Evolutionary conservation across 1,140 invertebrate genomes (phyloP).

Genomic region (Megathymus violae): DNA sequence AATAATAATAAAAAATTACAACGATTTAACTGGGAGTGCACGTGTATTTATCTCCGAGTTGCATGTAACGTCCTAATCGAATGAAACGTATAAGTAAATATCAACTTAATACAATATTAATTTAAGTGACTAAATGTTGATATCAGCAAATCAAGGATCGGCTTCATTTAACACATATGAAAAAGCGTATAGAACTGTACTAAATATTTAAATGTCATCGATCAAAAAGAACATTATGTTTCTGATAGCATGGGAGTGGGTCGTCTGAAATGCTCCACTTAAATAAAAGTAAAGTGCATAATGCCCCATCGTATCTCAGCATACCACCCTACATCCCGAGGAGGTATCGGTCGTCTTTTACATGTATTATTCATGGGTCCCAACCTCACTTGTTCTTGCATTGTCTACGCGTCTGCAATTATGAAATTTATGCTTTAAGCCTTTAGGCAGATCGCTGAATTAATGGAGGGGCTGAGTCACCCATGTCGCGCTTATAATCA

Average conservation of each 20-base stretch:
- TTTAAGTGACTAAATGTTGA: too few species aligned
- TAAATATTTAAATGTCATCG: slow-evolving; percentile 21
- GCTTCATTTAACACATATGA: too few species aligned
- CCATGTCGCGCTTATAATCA: slow-evolving; percentile 51
- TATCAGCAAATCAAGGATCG: too few species aligned
- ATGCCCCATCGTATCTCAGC: slow-evolving; percentile 50
- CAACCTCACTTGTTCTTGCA: slow-evolving; percentile 65
- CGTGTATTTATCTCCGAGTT: too few species aligned
- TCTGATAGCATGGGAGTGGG: slow-evolving; percentile 50
- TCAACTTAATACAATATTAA: too few species aligned
- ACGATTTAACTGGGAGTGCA: too few species aligned
- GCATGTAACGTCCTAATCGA: too few species aligned
- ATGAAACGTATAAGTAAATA: too few species aligned
- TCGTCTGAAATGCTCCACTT: slow-evolving; percentile 50
- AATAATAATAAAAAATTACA: too few species aligned
- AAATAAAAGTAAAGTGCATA: slow-evolving; percentile 56
- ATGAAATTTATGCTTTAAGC: slow-evolving; percentile 73
- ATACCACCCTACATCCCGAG: slow-evolving; percentile 47
- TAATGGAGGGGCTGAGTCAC: slow-evolving; percentile 66
- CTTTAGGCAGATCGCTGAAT: slow-evolving; percentile 71
- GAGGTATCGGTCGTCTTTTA: slow-evolving; percentile 54
- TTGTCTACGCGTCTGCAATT: slow-evolving; percentile 77
- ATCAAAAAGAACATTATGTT: slow-evolving; percentile 59
- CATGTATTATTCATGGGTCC: slow-evolving; percentile 73
- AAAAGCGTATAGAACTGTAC: too few species aligned